phyloP scores from a whole-genome alignment of 1,140 invertebrate species.

The Drosophila albomicans region DNA sequence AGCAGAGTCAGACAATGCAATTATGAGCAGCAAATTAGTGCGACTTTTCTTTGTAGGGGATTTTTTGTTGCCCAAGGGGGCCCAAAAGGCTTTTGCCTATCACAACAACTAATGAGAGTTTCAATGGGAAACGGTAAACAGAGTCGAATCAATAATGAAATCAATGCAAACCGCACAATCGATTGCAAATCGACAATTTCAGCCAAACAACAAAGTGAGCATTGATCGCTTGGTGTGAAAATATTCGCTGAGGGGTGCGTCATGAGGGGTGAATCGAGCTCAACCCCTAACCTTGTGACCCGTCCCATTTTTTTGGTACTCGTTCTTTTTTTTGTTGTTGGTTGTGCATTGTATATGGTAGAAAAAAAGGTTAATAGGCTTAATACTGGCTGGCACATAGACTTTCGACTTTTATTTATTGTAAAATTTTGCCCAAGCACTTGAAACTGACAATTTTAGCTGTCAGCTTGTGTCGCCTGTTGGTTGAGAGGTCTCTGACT shows the following conservation, averaged over 20 bases:
- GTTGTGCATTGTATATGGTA: slow-evolving; percentile 24
- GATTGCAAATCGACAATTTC: slow-evolving; percentile 54
- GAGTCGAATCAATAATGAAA: slow-evolving; percentile 46
- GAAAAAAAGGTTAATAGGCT: slow-evolving; percentile 79
- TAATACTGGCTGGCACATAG: slow-evolving; percentile 44
- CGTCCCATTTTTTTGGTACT: slow-evolving; percentile 55
- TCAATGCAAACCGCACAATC: slow-evolving; percentile 72
- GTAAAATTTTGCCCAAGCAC: slow-evolving; percentile 81
- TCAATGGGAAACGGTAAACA: slow-evolving; percentile 29
- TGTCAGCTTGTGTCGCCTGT: slow-evolving; percentile 42
- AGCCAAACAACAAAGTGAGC: slow-evolving; percentile 59
- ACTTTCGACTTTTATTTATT: slow-evolving; percentile 67
- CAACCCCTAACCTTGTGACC: slow-evolving; percentile 58
- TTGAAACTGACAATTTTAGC: slow-evolving; percentile 78
- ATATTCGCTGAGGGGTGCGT: slow-evolving; percentile 58
- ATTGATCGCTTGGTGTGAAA: slow-evolving; percentile 65
- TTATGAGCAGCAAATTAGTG: slow-evolving; percentile 73
- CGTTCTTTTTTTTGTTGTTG: slow-evolving; percentile 12
- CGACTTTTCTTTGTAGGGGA: slow-evolving; percentile 11
- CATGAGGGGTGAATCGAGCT: slow-evolving; percentile 52
- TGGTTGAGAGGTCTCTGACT: slow-evolving; percentile 54
- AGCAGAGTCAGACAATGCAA: slow-evolving; percentile 59
- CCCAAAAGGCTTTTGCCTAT: not conserved
- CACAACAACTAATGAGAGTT: slow-evolving; percentile 32
- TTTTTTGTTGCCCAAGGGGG: not conserved